A percentile compares a stretch with the other conserved stretches of the same genome.
These are phyloP conservation scores for Toxonevra muliebris DNA, from an alignment of 2,888 invertebrate species.

Conservation along the genomic window DNA sequence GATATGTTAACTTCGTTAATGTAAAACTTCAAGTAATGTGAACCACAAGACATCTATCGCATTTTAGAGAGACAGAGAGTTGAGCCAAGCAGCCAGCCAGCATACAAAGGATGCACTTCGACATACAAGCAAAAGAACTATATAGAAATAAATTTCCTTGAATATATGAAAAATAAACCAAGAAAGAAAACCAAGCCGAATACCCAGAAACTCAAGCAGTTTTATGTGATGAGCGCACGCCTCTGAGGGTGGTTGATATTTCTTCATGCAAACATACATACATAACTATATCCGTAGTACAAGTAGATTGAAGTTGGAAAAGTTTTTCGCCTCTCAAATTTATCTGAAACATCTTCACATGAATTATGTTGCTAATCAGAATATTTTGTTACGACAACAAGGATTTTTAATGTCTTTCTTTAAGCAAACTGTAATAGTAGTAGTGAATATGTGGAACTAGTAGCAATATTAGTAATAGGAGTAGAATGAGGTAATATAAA, in stretches of 20 bases:
- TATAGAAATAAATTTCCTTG: not conserved
- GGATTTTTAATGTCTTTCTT: slow-evolving; percentile 37
- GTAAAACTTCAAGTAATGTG: slow-evolving; percentile 25
- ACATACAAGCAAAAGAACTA: not conserved
- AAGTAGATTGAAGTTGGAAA: not conserved
- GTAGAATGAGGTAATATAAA: too few relatives aligned
- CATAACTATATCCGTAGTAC: too few relatives aligned
- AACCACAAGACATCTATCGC: slow-evolving; percentile 18
- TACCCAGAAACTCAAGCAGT: too few relatives aligned
- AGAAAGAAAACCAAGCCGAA: too few relatives aligned
- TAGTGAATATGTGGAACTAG: too few relatives aligned
- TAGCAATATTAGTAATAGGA: too few relatives aligned
- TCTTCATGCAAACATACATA: too few relatives aligned
- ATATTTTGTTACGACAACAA: slow-evolving; percentile 41
- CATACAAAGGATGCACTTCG: slow-evolving; percentile 19
- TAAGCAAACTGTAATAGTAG: slow-evolving; percentile 1
- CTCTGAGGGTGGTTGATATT: too few relatives aligned
- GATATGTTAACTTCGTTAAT: slow-evolving; percentile 25
- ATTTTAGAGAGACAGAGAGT: not conserved
- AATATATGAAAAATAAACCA: too few relatives aligned
- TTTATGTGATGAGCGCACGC: too few relatives aligned
- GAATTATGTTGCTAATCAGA: slow-evolving; percentile 42
- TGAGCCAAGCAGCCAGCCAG: not conserved
- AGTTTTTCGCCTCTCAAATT: slow-evolving; percentile 33
- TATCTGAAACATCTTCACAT: slow-evolving; percentile 35